Evolutionary conservation across 2,113 vertebrate species (phyloP).

Genomic region (Ptyas mucosa): DNA sequence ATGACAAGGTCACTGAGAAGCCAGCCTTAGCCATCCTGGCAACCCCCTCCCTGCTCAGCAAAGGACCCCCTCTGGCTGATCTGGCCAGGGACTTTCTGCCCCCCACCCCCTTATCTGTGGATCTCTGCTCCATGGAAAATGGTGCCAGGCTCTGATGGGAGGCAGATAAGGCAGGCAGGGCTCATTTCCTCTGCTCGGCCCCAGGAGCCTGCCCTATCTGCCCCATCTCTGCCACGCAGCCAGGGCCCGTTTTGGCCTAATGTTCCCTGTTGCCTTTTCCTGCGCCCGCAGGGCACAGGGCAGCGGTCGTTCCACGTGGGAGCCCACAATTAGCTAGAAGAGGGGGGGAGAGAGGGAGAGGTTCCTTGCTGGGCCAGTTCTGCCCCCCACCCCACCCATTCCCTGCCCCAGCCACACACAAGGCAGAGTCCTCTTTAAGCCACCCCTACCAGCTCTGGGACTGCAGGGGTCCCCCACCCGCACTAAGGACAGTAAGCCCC

Average conservation of each 20-base stretch:
- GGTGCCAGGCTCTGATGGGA: not conserved
- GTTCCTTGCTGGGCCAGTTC: not conserved
- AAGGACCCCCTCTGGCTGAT: not conserved
- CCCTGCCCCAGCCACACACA: not conserved
- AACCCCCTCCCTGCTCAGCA: not conserved
- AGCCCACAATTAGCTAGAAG: not conserved
- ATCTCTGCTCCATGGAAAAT: not conserved
- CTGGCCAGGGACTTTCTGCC: not conserved
- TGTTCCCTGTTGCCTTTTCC: not conserved
- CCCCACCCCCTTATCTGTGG: not conserved
- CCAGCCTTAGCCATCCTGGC: not conserved
- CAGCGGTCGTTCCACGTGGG: not conserved
- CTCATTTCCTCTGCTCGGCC: not conserved
- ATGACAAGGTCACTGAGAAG: not conserved
- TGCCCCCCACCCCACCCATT: no score
- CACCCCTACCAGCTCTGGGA: not conserved
- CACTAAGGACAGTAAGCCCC: not conserved
- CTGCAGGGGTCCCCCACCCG: not conserved
- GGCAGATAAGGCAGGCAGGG: not conserved
- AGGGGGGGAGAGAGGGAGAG: not conserved
- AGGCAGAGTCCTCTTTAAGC: not conserved
- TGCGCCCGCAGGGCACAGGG: not conserved
- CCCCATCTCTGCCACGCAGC: not conserved
- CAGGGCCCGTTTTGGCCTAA: not conserved
- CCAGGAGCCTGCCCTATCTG: not conserved